Evolutionary conservation across 2,888 invertebrate species (phyloP), one percentile per base, ranked within the genome.

Genomic region (Stomorhina lunata): DNA sequence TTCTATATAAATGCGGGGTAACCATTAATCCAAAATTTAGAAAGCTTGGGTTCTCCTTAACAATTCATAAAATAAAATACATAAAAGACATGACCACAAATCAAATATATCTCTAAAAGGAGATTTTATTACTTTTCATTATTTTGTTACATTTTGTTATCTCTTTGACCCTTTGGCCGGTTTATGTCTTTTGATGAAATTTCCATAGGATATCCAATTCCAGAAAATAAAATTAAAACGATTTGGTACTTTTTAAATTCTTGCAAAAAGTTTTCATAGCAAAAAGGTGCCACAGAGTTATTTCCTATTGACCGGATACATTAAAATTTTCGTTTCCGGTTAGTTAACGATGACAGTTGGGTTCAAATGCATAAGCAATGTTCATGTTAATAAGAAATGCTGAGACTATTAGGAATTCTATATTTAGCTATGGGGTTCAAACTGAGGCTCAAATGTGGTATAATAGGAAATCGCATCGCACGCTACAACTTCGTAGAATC

Each of bases 291-390:
- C 40, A 65, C 40, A 69, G 63, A 9, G 40, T 57, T 4, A 80
- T 71, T 65, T 76, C 57, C 48, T 25, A 32, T 76, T 65, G 75
- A 65, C 45, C 48, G 48, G 59, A 68, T 55, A 45, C 63, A 71
- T 48, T 71, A 63, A 57, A 65, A 55, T 69, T 34, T 80, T 69
- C 80, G 75, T 75, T 76, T 76, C 65, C 75, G 63, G 2, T 80
- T 37, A 55, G 48, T 22, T 59, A 32, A 59, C 17, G 32, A 32
- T 17, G 32, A 43, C 34, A 17, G 32, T 10, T 59, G 57, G 12
- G 20, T 32, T n/a, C n/a, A n/a, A n/a, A n/a, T n/a, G n/a, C n/a
- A 17, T 48, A 37, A 22, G 34, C 37, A 37, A 40, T 48, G 9
- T 53, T 34, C 29, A 7, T 48, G 20, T 40, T n/a, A n/a, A n/a